A percentile compares a stretch with the other conserved stretches of the same genome.
phyloP scores from a whole-genome alignment of 2,888 invertebrate species.

The Hylaea fasciaria region DNA sequence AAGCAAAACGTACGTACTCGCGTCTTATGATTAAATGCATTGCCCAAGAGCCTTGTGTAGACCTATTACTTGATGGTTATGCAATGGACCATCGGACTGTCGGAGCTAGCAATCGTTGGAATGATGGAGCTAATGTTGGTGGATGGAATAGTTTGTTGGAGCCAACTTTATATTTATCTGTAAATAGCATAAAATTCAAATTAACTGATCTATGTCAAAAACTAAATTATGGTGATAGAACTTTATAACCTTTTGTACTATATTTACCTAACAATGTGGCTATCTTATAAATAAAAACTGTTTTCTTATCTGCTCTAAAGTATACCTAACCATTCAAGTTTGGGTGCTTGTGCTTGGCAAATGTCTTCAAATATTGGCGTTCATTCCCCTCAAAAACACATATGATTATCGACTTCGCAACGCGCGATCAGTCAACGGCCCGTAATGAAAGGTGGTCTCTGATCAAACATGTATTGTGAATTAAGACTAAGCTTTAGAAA shows the following conservation, averaged over 20 bases:
- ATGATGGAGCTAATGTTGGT: constrained; percentile 4
- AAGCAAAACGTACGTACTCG: constrained; percentile 32
- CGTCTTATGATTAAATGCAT: constrained; percentile 36
- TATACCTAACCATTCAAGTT: too few relatives aligned
- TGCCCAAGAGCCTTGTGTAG: constrained; percentile 38
- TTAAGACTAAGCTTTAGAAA: constrained; percentile 20
- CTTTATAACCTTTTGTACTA: too few relatives aligned
- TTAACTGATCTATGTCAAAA: too few relatives aligned
- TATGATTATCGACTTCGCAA: constrained; percentile 70
- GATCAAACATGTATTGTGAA: constrained; percentile 49
- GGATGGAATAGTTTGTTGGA: neutral
- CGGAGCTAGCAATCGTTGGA: constrained; percentile 19
- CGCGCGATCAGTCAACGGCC: constrained; percentile 50
- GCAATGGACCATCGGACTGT: constrained; percentile 34
- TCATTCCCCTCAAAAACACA: constrained; percentile 31
- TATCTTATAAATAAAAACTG: too few relatives aligned
- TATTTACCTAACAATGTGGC: too few relatives aligned
- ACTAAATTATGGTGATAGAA: too few relatives aligned
- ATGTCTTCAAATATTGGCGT: constrained; percentile 18
- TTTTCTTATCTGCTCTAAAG: too few relatives aligned
- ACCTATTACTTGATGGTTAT: constrained; percentile 34
- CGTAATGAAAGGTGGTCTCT: constrained; percentile 55
- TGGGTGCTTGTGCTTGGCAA: too few relatives aligned
- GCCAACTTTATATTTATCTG: neutral
- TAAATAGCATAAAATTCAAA: too few relatives aligned